Evolutionary conservation across 2,888 invertebrate species (phyloP).

Genomic region (Acleris literana): DNA sequence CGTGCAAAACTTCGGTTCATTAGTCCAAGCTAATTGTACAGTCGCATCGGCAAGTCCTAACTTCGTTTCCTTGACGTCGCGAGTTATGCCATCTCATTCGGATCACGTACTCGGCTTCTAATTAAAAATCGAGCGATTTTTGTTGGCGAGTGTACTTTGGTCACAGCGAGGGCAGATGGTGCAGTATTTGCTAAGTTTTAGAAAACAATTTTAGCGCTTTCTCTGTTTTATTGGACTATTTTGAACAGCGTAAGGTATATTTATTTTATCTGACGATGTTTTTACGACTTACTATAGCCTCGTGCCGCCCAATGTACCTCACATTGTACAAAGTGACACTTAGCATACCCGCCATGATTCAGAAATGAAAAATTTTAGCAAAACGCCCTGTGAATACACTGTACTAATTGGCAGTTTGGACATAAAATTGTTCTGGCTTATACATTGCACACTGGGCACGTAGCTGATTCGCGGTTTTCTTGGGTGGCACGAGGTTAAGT

Average conservation of each 20-base stretch:
- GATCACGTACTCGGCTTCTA: conserved; percentile 74
- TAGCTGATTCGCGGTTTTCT: too few relatives aligned
- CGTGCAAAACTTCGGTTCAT: conserved; percentile 51
- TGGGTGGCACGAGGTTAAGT: too few relatives aligned
- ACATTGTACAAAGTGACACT: too few relatives aligned
- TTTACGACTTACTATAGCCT: too few relatives aligned
- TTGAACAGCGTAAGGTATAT: not conserved
- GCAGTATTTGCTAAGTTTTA: conserved; percentile 10
- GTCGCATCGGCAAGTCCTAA: conserved; percentile 70
- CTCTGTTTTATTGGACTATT: not conserved
- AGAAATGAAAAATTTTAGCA: too few relatives aligned
- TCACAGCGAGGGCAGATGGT: conserved; percentile 39
- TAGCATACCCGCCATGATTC: too few relatives aligned
- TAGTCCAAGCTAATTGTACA: conserved; percentile 72
- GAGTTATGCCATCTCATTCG: conserved; percentile 63
- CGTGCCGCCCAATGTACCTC: too few relatives aligned
- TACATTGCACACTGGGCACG: too few relatives aligned
- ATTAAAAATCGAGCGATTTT: conserved; percentile 82
- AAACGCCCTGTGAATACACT: too few relatives aligned
- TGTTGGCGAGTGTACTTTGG: conserved; percentile 70
- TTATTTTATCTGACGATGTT: not conserved
- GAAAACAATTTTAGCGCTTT: not conserved
- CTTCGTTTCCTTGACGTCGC: conserved; percentile 65
- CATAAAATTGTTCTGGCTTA: too few relatives aligned
- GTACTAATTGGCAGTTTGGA: too few relatives aligned